These are phyloP conservation scores for Plecturocebus donacophilus DNA, from an alignment of 2,113 vertebrate species.

Conservation along the genomic window DNA sequence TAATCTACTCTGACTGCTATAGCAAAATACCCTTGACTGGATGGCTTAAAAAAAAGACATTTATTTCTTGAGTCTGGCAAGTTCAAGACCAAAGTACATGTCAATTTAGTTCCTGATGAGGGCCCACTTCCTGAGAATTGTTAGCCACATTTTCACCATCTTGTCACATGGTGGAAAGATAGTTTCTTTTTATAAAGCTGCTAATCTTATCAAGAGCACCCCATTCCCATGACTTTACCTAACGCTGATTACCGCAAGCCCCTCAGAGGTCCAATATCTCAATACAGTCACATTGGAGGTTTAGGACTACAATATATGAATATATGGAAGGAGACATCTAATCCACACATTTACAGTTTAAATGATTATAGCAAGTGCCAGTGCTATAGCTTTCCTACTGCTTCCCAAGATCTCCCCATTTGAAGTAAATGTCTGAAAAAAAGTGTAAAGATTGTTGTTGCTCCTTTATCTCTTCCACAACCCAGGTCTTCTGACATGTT, in stretches of 20 bases:
- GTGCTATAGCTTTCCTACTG: background rate
- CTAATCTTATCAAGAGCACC: background rate
- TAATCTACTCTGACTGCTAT: background rate
- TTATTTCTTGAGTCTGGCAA: background rate
- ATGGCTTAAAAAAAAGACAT: background rate
- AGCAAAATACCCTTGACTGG: background rate
- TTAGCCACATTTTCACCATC: background rate
- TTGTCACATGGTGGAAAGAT: background rate
- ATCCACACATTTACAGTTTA: background rate
- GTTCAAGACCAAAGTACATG: background rate
- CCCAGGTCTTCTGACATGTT: background rate
- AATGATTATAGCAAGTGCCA: background rate
- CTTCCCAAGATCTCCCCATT: no score
- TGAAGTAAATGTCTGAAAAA: background rate
- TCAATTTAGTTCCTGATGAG: background rate
- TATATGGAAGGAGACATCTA: background rate
- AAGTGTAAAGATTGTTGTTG: background rate
- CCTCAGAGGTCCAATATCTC: background rate
- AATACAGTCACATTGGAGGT: no score
- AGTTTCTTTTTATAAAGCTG: background rate
- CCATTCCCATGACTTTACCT: background rate
- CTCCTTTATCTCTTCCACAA: background rate
- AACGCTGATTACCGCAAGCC: background rate
- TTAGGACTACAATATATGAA: background rate
- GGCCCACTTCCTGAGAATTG: background rate